These are phyloP conservation scores for Agapostemon virescens DNA, from an alignment of 2,888 invertebrate genomes.

Conservation along the genomic window DNA sequence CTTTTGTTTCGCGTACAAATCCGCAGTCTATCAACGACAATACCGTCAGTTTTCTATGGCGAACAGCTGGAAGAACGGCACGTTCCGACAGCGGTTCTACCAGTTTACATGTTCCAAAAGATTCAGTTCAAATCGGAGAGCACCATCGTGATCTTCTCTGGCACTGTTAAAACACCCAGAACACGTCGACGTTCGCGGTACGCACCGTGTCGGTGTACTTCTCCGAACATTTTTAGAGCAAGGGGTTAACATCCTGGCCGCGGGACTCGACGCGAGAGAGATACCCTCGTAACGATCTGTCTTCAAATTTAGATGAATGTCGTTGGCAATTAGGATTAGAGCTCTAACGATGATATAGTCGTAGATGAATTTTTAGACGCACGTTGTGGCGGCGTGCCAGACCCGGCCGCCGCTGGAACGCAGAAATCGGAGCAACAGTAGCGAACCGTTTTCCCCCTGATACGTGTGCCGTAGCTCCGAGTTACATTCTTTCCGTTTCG, in stretches of 20 bases:
- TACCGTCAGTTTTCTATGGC: no score
- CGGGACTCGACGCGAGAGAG: constrained; percentile 42
- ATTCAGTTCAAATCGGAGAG: not conserved
- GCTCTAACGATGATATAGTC: constrained; percentile 45
- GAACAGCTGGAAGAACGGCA: no score
- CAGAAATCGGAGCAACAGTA: constrained; percentile 49
- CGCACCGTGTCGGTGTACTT: not conserved
- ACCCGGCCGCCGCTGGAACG: constrained; percentile 15
- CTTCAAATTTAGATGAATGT: constrained; percentile 55
- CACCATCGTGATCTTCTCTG: not conserved
- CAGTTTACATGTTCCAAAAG: not conserved
- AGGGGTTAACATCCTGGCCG: constrained; percentile 19
- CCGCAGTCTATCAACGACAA: no score
- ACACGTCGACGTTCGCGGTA: not conserved
- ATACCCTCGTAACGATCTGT: constrained; percentile 51
- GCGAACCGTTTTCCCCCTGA: constrained; percentile 22
- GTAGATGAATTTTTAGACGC: constrained; percentile 49
- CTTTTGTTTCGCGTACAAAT: no score
- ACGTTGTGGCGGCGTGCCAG: constrained; percentile 36
- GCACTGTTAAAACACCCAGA: not conserved
- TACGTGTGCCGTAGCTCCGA: constrained; percentile 14
- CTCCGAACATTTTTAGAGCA: not conserved
- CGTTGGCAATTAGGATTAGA: constrained; percentile 55
- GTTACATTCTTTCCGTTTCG: constrained; percentile 19
- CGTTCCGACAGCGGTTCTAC: fast-evolving